These are phyloP conservation scores for Synergus umbraculus DNA, from an alignment of 2,888 invertebrate species.

Conservation along the genomic window DNA sequence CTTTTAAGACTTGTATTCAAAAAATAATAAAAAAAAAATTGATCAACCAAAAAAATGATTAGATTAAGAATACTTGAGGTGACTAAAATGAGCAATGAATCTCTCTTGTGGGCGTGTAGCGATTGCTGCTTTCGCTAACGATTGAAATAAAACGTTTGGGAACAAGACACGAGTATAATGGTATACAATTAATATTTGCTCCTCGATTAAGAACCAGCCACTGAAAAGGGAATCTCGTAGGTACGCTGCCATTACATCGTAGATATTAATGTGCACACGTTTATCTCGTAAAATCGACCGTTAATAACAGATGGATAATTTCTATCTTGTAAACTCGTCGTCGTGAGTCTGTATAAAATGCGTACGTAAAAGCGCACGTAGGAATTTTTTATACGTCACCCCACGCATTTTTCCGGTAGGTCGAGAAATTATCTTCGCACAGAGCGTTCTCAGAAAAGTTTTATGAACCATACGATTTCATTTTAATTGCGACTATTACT, in stretches of 20 bases:
- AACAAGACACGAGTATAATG: conserved; percentile 28
- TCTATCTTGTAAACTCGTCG: conserved; percentile 25
- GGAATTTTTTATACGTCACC: conserved; percentile 11
- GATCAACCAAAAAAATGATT: no score
- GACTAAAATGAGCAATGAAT: background rate
- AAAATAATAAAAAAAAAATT: no score
- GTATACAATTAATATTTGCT: conserved; percentile 33
- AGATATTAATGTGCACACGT: conserved; percentile 37
- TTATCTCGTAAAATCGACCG: conserved; percentile 37
- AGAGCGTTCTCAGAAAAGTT: conserved; percentile 14
- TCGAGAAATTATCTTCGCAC: conserved; percentile 22
- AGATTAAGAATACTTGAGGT: background rate
- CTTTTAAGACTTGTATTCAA: background rate
- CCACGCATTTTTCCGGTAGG: conserved; percentile 11
- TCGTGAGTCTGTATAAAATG: background rate
- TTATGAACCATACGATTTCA: conserved; percentile 35
- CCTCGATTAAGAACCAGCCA: conserved; percentile 21
- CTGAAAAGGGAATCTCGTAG: conserved; percentile 15
- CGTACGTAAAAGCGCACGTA: conserved; percentile 1
- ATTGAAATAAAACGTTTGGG: conserved; percentile 18
- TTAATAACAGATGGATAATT: conserved; percentile 41
- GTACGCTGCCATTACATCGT: conserved; percentile 15
- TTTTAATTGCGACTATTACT: conserved; percentile 37
- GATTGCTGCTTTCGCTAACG: background rate
- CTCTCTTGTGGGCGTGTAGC: background rate